Evolutionary conservation across 2,113 vertebrate genomes (phyloP), one percentile per base, ranked within the genome.

Genomic region (Sorex araneus): DNA sequence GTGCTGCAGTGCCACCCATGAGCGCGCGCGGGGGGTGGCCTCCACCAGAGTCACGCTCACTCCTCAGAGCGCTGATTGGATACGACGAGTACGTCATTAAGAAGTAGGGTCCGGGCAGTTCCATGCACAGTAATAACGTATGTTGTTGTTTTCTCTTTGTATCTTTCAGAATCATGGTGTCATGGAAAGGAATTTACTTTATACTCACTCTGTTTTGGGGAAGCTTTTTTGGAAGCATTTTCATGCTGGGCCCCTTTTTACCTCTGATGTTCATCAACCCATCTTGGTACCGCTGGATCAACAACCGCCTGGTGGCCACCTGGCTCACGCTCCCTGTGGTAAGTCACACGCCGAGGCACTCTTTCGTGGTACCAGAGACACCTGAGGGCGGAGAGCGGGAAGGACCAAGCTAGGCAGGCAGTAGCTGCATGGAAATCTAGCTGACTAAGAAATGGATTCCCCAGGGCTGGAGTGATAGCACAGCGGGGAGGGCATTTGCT

Each of bases 281-380:
- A 0, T 98, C 98, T 64, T 99, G 99, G 99, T 99, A 99, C 97
- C 99, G 99, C 97, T 99, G 99, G 99, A 97, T 99, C 96, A 99
- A 98, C 0, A 98, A 99, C 95, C 98, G 98, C 32, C 94, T 99
- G 45, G 98, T 99, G 28, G 99, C 99, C 87, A 99, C 98, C 47
- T 99, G 99, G 99, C 98, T 99, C 97, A 99, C 99, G 0, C 97
- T 99, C 30, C 99, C 99, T 50, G 99, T 99, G 99, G 99, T 99
- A 98, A 97, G 99, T 98, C 83, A 21, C 8, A 3, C 4, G 12
- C 16, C 21, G 57, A 5, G 6, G 57, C 57, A 23, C 21, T 23
- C 34, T 10, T 57, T n/a, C 6, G 6, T 82, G 28, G 23, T 77
- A 10, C 80, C 45, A 78, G 83, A 71, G 19, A 1, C 8, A 45